Conservation (phyloP, 2,113 vertebrate genomes). For the Candoia aspera region DNA sequence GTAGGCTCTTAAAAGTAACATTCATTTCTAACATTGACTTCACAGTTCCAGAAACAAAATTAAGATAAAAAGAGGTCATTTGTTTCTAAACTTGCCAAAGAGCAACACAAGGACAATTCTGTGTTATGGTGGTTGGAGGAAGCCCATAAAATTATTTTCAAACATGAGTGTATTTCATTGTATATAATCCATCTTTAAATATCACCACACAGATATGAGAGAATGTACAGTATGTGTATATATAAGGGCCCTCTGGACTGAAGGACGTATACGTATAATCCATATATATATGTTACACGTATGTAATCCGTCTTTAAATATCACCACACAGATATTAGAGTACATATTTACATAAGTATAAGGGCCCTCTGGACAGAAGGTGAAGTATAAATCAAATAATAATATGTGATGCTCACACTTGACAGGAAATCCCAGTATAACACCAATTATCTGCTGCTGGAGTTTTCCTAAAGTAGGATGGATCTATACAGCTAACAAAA, state of each 20-base stretch:
- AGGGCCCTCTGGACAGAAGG: neutral
- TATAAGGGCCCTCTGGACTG: neutral
- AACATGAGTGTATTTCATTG: neutral
- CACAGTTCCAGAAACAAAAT: conserved; percentile 36
- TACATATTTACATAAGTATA: neutral
- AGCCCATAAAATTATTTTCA: neutral
- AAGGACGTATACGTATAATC: no score
- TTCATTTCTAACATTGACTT: conserved; percentile 36
- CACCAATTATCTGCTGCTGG: no score
- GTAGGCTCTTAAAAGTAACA: conserved; percentile 47
- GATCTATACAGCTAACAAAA: neutral
- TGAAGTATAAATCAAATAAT: neutral
- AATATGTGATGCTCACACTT: neutral
- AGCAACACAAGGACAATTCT: neutral
- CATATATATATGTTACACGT: neutral
- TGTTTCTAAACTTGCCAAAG: neutral
- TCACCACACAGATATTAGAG: neutral
- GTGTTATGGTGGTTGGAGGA: neutral
- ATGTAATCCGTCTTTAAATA: neutral
- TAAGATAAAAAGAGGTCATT: neutral
- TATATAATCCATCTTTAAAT: neutral
- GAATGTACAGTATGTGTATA: neutral
- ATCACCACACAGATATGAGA: neutral
- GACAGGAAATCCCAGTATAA: neutral
- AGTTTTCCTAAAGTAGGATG: neutral